A percentile compares a stretch with the other conserved stretches of the same genome.
Conservation (phyloP, 2,113 vertebrate species). For the Heterotis niloticus region DNA sequence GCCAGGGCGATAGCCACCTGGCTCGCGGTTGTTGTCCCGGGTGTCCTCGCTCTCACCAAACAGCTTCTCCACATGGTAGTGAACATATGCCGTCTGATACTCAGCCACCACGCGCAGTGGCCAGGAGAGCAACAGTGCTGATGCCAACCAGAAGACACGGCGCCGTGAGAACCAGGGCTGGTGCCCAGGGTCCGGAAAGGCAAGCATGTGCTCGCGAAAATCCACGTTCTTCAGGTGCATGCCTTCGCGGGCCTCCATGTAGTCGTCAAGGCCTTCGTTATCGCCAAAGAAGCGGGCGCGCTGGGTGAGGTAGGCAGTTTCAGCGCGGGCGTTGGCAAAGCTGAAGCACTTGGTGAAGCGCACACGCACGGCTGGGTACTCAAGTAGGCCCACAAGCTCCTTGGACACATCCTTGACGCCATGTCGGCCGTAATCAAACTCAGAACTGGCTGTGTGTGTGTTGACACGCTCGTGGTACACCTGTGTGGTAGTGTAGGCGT, state of each 20-base stretch:
- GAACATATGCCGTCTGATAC: conserved; percentile 66
- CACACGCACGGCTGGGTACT: conserved; percentile 55
- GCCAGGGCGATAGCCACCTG: conserved; percentile 38
- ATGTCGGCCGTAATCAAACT: conserved; percentile 58
- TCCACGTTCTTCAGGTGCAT: conserved; percentile 74
- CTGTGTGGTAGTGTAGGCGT: conserved; percentile 67
- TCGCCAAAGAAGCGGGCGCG: conserved; percentile 69
- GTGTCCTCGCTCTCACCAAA: conserved; percentile 61
- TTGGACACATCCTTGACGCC: conserved; percentile 57
- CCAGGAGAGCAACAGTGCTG: conserved; percentile 64
- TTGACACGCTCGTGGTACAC: conserved; percentile 66
- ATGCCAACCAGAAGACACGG: conserved; percentile 67
- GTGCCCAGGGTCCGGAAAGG: conserved; percentile 62
- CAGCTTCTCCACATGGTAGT: conserved; percentile 75
- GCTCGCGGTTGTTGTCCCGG: conserved; percentile 40
- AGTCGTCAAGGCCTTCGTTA: conserved; percentile 72
- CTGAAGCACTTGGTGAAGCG: conserved; percentile 75
- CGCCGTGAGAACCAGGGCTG: conserved; percentile 68
- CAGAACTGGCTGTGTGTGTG: conserved; percentile 58
- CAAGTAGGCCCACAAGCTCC: conserved; percentile 62
- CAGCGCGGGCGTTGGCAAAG: conserved; percentile 64
- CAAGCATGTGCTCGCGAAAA: conserved; percentile 68
- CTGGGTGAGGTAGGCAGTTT: conserved; percentile 70
- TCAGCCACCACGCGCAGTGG: conserved; percentile 64
- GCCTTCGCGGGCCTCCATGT: conserved; percentile 73